Conservation (phyloP, 2,888 invertebrate genomes). For the Ophion obscuratus region DNA sequence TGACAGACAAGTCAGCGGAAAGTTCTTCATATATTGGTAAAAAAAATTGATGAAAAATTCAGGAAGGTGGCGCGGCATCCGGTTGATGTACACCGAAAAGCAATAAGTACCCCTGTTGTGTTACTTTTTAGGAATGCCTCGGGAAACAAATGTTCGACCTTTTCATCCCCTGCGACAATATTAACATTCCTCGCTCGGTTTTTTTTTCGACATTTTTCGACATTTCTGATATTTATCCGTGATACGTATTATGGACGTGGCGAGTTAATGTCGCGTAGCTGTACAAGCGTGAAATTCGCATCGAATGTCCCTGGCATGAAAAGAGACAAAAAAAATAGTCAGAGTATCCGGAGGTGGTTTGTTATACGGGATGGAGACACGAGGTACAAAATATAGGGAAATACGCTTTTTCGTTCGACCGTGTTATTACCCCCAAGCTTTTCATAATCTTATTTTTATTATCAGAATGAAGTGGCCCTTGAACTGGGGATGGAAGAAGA, state of each 20-base stretch:
- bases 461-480: constrained; percentile 52
- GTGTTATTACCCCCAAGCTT: constrained; percentile 23
- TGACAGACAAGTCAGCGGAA: neutral
- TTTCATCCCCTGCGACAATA: constrained; percentile 15
- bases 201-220: constrained; percentile 2
- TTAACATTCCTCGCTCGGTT: constrained; percentile 1
- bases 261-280: constrained; percentile 6
- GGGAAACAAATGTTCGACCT: neutral
- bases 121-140: neutral
- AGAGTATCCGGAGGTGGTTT: neutral
- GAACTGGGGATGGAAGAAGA: neutral
- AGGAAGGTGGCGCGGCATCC: neutral
- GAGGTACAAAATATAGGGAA: neutral
- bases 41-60: constrained; percentile 1
- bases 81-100: constrained; percentile 34
- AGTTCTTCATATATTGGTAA: neutral
- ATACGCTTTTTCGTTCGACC: constrained; percentile 6
- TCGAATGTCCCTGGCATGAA: constrained; percentile 3
- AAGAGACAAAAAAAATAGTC: neutral
- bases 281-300: constrained; percentile 29
- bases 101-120: constrained; percentile 48
- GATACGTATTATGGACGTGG: constrained; percentile 14
- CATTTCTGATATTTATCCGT: constrained; percentile 30
- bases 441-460: constrained; percentile 61
- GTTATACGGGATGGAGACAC: neutral